Evolutionary conservation across 2,797 vertebrate species (phyloP).

Genomic region (Mormyrops boulengeri): DNA sequence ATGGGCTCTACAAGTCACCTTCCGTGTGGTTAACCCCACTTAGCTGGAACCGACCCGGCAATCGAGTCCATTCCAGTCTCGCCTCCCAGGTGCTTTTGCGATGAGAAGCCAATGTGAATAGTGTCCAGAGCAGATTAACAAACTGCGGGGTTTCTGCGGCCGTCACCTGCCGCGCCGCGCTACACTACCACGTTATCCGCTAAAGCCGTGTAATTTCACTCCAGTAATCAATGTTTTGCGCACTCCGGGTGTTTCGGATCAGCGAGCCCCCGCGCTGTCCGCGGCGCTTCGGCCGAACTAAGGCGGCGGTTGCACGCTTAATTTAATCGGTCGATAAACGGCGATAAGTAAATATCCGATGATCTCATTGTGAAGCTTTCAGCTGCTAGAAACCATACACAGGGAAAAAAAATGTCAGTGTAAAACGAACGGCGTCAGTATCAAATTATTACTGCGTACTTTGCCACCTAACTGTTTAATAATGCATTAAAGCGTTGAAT

Average conservation of each 20-base stretch:
- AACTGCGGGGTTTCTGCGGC: not conserved
- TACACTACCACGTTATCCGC: not conserved
- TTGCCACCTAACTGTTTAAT: not conserved
- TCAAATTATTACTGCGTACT: not conserved
- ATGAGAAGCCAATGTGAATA: not conserved
- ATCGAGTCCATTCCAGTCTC: not conserved
- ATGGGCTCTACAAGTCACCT: not conserved
- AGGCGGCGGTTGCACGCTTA: not conserved
- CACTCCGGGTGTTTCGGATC: not conserved
- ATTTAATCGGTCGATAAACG: not conserved
- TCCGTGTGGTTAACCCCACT: not conserved
- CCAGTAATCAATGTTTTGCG: not conserved
- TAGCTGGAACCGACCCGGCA: not conserved
- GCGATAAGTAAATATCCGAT: not conserved
- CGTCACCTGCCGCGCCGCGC: not conserved
- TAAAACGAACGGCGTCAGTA: not conserved
- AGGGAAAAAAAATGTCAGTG: not conserved
- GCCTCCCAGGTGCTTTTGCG: not conserved
- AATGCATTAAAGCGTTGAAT: not conserved
- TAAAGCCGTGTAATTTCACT: not conserved
- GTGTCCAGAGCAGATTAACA: not conserved
- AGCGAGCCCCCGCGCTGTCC: not conserved
- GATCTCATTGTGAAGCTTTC: not conserved
- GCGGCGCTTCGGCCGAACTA: not conserved
- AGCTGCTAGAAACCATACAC: not conserved